Evolutionary conservation across 2,888 invertebrate species (phyloP).

Genomic region (Epirrita christyi): DNA sequence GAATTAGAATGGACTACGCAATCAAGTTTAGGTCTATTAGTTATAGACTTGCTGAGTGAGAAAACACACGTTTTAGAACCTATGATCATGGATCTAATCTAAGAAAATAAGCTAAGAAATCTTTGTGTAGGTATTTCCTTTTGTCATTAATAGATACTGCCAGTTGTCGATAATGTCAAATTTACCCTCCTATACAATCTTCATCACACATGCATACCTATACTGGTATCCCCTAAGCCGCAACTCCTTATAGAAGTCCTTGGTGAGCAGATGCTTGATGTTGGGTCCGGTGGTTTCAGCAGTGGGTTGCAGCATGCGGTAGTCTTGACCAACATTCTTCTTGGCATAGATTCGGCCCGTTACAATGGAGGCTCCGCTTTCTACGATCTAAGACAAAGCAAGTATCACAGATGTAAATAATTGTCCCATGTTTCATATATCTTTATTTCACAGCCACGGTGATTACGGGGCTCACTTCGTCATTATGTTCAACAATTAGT

Average conservation of each 20-base stretch:
- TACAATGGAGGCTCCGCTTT: slow-evolving; percentile 88
- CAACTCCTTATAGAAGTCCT: slow-evolving; percentile 89
- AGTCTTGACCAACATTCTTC: slow-evolving; percentile 82
- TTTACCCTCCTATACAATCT: too few relatives aligned
- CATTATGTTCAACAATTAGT: too few relatives aligned
- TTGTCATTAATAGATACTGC: too few relatives aligned
- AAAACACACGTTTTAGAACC: too few relatives aligned
- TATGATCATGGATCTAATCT: too few relatives aligned
- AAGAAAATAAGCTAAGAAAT: too few relatives aligned
- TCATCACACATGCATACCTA: slow-evolving; percentile 71
- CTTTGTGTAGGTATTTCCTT: too few relatives aligned
- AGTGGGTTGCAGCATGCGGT: slow-evolving; percentile 73
- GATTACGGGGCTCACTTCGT: too few relatives aligned
- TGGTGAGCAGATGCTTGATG: slow-evolving; percentile 81
- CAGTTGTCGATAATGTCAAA: too few relatives aligned
- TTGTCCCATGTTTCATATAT: background rate
- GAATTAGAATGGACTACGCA: background rate
- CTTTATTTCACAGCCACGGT: too few relatives aligned
- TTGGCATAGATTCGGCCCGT: slow-evolving; percentile 88
- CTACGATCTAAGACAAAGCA: slow-evolving; percentile 80
- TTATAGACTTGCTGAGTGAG: too few relatives aligned
- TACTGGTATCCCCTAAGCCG: slow-evolving; percentile 89
- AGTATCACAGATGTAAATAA: background rate
- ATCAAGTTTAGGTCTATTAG: too few relatives aligned
- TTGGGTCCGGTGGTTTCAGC: slow-evolving; percentile 68